Conservation (phyloP, 2,113 vertebrate species). For the Speoplatyrhinus poulsoni region DNA sequence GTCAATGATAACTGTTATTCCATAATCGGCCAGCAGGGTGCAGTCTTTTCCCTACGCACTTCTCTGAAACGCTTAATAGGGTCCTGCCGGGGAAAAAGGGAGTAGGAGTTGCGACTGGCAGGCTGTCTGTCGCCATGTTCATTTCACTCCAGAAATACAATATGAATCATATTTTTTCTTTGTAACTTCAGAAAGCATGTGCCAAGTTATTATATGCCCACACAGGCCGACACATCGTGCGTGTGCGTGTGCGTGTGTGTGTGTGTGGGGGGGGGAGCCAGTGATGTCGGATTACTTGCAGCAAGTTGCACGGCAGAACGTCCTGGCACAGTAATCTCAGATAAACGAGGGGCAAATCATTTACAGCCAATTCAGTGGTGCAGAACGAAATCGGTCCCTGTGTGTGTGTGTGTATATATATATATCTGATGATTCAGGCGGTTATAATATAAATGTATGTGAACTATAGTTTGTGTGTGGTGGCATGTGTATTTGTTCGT, state of each 20-base stretch:
- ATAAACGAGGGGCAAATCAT: no score
- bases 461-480: neutral
- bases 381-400: neutral
- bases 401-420: neutral
- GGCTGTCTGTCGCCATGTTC: slow-evolving; percentile 26
- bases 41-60: slow-evolving; percentile 40
- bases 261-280: neutral
- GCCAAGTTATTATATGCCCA: neutral
- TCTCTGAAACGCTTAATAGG: neutral
- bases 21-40: slow-evolving; percentile 50
- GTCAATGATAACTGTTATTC: neutral
- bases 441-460: no score
- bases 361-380: no score
- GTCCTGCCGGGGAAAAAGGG: neutral
- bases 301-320: no score
- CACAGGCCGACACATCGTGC: neutral
- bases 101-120: neutral
- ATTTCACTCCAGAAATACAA: slow-evolving; percentile 21
- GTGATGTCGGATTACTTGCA: slow-evolving; percentile 1
- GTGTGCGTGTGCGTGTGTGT: neutral
- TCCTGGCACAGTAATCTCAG: no score
- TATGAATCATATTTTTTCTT: slow-evolving; percentile 25
- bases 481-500: neutral
- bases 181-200: slow-evolving; percentile 20
- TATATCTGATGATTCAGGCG: neutral